Evolutionary conservation across 2,113 vertebrate species (phyloP).

Genomic region (Triplophysa siluroides): DNA sequence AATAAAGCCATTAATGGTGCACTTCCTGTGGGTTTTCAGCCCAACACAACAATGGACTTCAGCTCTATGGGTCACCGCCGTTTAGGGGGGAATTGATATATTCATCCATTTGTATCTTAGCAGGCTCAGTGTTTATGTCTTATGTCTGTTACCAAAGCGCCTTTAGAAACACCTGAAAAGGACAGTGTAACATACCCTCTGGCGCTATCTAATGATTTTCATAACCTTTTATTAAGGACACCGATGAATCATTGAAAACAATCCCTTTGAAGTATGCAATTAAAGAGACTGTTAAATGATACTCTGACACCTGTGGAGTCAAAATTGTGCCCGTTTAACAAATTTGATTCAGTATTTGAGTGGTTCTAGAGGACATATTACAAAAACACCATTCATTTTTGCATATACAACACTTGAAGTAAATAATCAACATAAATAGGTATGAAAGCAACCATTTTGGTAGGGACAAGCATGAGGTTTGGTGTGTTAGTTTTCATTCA

Average conservation of each 20-base stretch:
- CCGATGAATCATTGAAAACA: constrained; percentile 36
- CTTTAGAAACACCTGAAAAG: constrained; percentile 1
- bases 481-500: neutral
- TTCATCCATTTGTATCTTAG: constrained; percentile 33
- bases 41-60: neutral
- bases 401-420: neutral
- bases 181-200: neutral
- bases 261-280: constrained; percentile 36
- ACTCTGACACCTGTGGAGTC: constrained; percentile 10
- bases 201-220: constrained; percentile 35
- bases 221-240: constrained; percentile 43
- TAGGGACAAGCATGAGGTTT: neutral
- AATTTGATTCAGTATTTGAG: constrained; percentile 1
- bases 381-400: neutral
- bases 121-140: neutral
- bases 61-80: constrained; percentile 1
- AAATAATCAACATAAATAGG: neutral
- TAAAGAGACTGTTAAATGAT: constrained; percentile 18
- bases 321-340: constrained; percentile 7
- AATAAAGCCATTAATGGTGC: constrained; percentile 44
- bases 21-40: constrained; percentile 23
- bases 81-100: constrained; percentile 28
- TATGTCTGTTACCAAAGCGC: neutral
- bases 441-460: neutral
- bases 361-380: neutral